These are phyloP conservation scores for Diphyllodes magnificus DNA, from an alignment of 2,113 vertebrate genomes.

Conservation along the genomic window DNA sequence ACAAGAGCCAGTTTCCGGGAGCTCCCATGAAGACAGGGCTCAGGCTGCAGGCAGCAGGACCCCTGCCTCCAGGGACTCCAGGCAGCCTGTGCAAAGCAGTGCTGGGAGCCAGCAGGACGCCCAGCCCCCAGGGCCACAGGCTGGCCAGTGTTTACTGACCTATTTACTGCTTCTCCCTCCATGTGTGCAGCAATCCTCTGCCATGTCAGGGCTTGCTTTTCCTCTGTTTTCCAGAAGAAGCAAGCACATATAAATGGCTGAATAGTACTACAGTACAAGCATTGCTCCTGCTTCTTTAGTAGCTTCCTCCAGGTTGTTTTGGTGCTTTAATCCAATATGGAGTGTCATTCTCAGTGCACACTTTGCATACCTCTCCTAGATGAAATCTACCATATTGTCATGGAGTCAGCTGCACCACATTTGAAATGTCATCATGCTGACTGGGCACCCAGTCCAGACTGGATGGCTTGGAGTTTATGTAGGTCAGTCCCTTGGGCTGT, in stretches of 20 bases:
- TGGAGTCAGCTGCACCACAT: neutral
- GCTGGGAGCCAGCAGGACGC: neutral
- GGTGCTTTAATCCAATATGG: neutral
- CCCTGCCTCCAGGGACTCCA: neutral
- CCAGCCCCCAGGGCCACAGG: neutral
- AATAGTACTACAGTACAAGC: neutral
- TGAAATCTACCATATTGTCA: neutral
- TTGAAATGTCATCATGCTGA: neutral
- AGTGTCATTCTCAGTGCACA: neutral
- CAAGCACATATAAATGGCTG: neutral
- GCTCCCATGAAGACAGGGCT: neutral
- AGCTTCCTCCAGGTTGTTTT: neutral
- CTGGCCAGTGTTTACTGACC: neutral
- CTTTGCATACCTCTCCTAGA: neutral
- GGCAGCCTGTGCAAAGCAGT: neutral
- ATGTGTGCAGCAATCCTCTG: neutral
- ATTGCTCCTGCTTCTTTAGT: neutral
- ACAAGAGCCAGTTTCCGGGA: neutral
- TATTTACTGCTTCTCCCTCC: neutral
- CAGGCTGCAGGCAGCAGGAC: neutral
- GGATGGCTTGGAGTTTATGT: neutral
- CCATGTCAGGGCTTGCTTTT: neutral
- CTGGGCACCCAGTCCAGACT: neutral
- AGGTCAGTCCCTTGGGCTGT: conserved; percentile 1
- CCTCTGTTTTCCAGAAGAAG: neutral